Evolutionary conservation across 2,113 vertebrate genomes (phyloP).

Genomic region (Cyprinodon brontotheroides): DNA sequence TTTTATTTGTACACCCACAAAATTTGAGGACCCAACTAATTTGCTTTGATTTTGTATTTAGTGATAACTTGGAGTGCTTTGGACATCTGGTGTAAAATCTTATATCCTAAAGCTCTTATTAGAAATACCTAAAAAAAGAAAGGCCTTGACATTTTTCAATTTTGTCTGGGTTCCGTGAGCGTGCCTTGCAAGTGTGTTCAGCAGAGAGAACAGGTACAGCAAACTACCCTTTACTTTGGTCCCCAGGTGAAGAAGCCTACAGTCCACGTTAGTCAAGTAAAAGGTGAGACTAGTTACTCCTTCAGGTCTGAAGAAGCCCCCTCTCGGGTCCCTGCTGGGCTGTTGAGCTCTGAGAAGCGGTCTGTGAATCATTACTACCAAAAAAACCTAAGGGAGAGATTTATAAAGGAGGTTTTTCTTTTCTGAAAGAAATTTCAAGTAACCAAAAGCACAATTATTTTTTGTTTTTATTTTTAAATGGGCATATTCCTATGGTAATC

Average conservation of each 20-base stretch:
- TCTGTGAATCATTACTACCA: slow-evolving; percentile 87
- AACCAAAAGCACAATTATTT: not conserved
- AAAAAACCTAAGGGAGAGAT: slow-evolving; percentile 76
- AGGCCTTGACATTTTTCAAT: not conserved
- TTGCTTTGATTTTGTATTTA: too few species aligned
- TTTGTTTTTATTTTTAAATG: not conserved
- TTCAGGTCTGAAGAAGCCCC: slow-evolving; percentile 80
- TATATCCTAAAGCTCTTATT: not conserved
- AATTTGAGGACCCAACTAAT: too few species aligned
- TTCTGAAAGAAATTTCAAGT: too few species aligned
- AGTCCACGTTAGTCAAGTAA: slow-evolving; percentile 87
- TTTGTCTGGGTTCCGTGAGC: not conserved
- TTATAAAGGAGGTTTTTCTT: not conserved
- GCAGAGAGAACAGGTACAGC: slow-evolving; percentile 87
- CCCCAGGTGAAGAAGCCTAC: slow-evolving; percentile 87
- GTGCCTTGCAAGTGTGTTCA: slow-evolving; percentile 90
- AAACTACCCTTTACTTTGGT: slow-evolving; percentile 78
- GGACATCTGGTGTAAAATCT: too few species aligned
- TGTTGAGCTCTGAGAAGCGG: slow-evolving; percentile 81
- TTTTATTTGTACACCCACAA: too few species aligned
- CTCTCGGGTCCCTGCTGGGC: slow-evolving; percentile 67
- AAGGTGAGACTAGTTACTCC: slow-evolving; percentile 85
- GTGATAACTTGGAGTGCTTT: too few species aligned
- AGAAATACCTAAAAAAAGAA: not conserved
- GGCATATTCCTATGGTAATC: not conserved